These are phyloP conservation scores for Platygyra sinensis DNA, from an alignment of 64 coral and sea anemone genomes.

Conservation along the genomic window DNA sequence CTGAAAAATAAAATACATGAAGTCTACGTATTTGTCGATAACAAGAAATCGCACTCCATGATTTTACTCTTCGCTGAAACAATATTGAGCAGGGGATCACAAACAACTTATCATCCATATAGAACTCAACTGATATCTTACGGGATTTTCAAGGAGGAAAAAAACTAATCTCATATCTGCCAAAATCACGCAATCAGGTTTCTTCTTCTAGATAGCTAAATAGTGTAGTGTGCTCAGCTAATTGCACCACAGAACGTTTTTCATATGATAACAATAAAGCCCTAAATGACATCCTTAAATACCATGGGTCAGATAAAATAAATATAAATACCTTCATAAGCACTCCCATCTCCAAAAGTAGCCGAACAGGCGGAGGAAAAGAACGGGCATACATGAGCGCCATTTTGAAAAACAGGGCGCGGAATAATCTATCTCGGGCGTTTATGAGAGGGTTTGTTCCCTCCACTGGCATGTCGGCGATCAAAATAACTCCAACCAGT, in stretches of 20 bases:
- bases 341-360: conserved; percentile 91
- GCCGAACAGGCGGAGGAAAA: conserved; percentile 84
- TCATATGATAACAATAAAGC: neutral
- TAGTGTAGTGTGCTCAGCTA: neutral
- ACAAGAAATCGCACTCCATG: too few relatives aligned
- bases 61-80: too few relatives aligned
- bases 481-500: neutral
- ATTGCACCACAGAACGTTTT: neutral
- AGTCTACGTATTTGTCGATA: too few relatives aligned
- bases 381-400: conserved; percentile 95
- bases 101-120: too few relatives aligned
- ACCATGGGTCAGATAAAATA: neutral
- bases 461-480: conserved; percentile 82
- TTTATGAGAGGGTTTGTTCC: conserved; percentile 89
- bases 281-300: neutral
- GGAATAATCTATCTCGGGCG: conserved; percentile 94
- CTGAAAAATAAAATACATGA: too few relatives aligned
- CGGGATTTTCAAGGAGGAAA: too few relatives aligned
- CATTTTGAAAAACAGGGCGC: conserved; percentile 99
- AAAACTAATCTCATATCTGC: too few relatives aligned
- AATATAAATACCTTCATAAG: conserved; percentile 76
- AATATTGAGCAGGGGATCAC: too few relatives aligned
- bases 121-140: too few relatives aligned
- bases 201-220: too few relatives aligned
- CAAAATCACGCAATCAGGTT: too few relatives aligned